Evolutionary conservation across 2,888 invertebrate genomes (phyloP), one percentile per base, ranked within the genome.

Genomic region (Polydrusus cervinus): DNA sequence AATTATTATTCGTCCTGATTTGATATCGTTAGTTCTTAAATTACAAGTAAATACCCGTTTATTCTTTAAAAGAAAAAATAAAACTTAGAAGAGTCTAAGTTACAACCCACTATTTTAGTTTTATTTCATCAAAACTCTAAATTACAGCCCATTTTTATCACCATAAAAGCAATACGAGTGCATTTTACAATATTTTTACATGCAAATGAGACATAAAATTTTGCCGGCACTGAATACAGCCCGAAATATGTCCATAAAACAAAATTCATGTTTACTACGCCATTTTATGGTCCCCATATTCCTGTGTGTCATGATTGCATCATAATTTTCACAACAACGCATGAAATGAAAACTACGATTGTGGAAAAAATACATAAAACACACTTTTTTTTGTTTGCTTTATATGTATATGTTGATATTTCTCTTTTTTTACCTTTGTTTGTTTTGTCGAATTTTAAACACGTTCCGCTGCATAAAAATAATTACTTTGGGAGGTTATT

Each of bases 241-340:
- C 64, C 51, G 66, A 65, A 69, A 51, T 65, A 66, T 62, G 68
- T 71, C 69, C 72, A 76, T 79, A 78, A 79, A 80, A 81, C 79
- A 76, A 78, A 79, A 79, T 79, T 82, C 80, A 80, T 78, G 79
- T 81, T 79, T 80, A 80, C 76, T 77, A 79, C 78, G 78, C 80
- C 79, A 80, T 80, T 82, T 82, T 82, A 69, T 82, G 80, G 81
- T 80, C 80, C 78, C 81, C 79, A 78, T 80, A 81, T 82, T 81
- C 81, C 81, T 77, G 78, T 81, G 79, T 79, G 82, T 82, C 81
- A 83, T 82, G 82, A 83, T 83, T 83, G 82, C 69, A 76, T 72
- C 72, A 60, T 76, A 76, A 72, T 76, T 76, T 76, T 68, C 67
- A 60, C 40, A 67, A 60, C 70, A 47, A 25, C 25, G 25, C 62